Evolutionary conservation across 2,113 vertebrate genomes (phyloP).

Genomic region (Potamarius usumacintae): DNA sequence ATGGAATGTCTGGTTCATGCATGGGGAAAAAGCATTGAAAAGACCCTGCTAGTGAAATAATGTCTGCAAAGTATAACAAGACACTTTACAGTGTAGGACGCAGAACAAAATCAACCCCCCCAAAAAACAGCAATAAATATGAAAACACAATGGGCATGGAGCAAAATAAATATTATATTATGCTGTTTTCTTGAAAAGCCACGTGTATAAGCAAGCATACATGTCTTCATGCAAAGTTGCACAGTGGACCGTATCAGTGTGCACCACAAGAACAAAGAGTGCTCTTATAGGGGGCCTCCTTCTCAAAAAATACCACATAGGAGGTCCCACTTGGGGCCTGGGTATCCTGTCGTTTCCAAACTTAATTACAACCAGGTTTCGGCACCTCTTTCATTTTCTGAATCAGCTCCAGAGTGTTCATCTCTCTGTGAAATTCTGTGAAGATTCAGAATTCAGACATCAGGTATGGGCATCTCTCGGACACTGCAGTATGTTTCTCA

Average conservation of each 20-base stretch:
- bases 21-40: background rate
- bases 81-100: background rate
- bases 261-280: conserved; percentile 31
- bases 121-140: background rate
- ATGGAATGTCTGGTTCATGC: background rate
- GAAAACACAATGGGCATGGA: background rate
- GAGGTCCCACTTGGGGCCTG: conserved; percentile 37
- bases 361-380: conserved; percentile 66
- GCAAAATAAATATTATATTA: background rate
- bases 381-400: conserved; percentile 48
- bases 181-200: background rate
- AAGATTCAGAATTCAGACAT: conserved; percentile 38
- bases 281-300: conserved; percentile 29
- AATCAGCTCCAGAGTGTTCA: conserved; percentile 17
- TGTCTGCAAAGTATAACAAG: background rate
- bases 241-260: background rate
- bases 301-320: conserved; percentile 29
- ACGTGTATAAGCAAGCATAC: conserved; percentile 4
- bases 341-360: conserved; percentile 49
- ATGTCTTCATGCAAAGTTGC: conserved; percentile 14
- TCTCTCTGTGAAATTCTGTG: conserved; percentile 48
- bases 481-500: conserved; percentile 31
- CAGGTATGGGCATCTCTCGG: conserved; percentile 6
- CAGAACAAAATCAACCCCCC: background rate
- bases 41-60: background rate